Percentiles rank a stretch among this genome's conserved stretches.
phyloP scores from a whole-genome alignment of 2,888 invertebrate species.

The Xylocampa areola region DNA sequence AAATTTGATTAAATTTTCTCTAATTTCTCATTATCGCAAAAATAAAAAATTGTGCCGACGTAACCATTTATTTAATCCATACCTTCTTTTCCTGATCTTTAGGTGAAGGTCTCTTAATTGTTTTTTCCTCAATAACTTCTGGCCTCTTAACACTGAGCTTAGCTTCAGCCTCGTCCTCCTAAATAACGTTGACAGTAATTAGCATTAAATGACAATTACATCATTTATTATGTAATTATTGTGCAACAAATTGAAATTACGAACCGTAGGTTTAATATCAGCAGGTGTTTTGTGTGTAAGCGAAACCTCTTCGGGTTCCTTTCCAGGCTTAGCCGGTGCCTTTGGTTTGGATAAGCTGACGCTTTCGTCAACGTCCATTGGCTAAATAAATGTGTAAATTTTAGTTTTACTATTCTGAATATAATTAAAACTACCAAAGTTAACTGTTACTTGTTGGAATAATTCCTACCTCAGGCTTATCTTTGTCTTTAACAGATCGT shows the following conservation, averaged over 20 bases:
- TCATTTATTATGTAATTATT: not conserved
- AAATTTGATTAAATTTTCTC: no score
- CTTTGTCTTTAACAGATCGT: slow-evolving; percentile 84
- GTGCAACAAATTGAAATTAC: slow-evolving; percentile 60
- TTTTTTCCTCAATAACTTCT: slow-evolving; percentile 84
- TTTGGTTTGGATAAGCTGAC: slow-evolving; percentile 82
- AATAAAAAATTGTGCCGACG: not conserved
- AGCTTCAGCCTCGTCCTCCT: slow-evolving; percentile 86
- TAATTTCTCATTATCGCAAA: no score
- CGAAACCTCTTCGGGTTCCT: slow-evolving; percentile 84
- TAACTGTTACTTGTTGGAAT: slow-evolving; percentile 16
- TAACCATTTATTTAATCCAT: slow-evolving; percentile 40
- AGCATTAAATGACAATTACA: slow-evolving; percentile 5
- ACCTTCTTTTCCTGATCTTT: slow-evolving; percentile 80
- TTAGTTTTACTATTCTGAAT: slow-evolving; percentile 3
- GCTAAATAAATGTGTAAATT: slow-evolving; percentile 66
- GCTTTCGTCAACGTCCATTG: slow-evolving; percentile 87
- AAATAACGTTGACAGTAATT: slow-evolving; percentile 53
- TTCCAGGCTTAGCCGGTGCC: slow-evolving; percentile 77
- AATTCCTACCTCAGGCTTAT: slow-evolving; percentile 80
- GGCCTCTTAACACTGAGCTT: slow-evolving; percentile 86
- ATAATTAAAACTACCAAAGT: not conserved
- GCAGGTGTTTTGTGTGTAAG: slow-evolving; percentile 87
- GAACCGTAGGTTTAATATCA: slow-evolving; percentile 84
- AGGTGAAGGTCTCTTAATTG: slow-evolving; percentile 81